Percentiles rank a stretch among this genome's conserved stretches.
These are phyloP conservation scores for Physella acuta DNA, from an alignment of 1,140 invertebrate species.

Conservation along the genomic window DNA sequence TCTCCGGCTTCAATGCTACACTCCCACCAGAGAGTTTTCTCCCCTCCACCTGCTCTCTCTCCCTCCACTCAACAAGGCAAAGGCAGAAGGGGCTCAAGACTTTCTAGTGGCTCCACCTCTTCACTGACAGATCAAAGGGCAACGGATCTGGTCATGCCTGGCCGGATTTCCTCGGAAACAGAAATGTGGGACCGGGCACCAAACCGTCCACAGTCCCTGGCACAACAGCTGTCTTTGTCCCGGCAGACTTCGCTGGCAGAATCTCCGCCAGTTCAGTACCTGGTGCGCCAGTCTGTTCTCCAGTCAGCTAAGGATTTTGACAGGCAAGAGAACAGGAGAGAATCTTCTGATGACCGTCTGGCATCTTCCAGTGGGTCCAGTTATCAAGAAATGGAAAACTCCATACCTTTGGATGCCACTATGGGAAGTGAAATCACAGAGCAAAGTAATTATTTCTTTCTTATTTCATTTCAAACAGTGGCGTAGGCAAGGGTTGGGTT, in stretches of 20 bases:
- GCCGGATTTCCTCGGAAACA: not conserved
- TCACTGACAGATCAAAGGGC: slow-evolving; percentile 10
- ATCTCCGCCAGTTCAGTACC: not conserved
- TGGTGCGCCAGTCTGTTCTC: too few species aligned
- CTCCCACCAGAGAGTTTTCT: slow-evolving; percentile 2
- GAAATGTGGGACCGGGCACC: not conserved
- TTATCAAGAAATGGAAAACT: too few species aligned
- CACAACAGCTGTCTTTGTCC: not conserved
- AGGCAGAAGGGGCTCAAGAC: slow-evolving; percentile 10
- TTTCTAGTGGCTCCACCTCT: slow-evolving; percentile 16
- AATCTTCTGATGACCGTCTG: not conserved
- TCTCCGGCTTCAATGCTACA: not conserved
- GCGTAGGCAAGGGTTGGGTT: too few species aligned
- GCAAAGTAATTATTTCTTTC: not conserved
- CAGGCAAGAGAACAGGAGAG: not conserved
- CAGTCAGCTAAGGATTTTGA: not conserved
- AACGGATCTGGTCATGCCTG: not conserved
- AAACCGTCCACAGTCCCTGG: not conserved
- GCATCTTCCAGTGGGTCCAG: not conserved
- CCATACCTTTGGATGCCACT: not conserved
- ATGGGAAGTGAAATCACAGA: not conserved
- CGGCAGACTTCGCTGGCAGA: not conserved
- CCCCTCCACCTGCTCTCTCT: not conserved
- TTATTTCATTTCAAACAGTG: too few species aligned
- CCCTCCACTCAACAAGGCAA: not conserved